Evolutionary conservation across 2,888 invertebrate species (phyloP), one percentile per base, ranked within the genome.

Genomic region (Ischnus inquisitorius): DNA sequence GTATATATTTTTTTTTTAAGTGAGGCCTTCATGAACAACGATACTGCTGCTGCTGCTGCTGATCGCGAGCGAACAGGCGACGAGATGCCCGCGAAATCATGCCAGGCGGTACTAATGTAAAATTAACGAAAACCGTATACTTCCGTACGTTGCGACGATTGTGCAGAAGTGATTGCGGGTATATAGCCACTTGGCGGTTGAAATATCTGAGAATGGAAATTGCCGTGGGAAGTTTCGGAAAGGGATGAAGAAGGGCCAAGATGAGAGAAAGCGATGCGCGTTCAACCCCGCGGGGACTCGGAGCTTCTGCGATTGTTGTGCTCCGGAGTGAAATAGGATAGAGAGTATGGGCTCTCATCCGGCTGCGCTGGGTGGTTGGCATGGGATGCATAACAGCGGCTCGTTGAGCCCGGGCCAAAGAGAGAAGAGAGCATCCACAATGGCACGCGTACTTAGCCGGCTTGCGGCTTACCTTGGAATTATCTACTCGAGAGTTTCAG

Each of bases 391-490:
- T 22, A 5, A 22, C 6, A 39, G 54, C 22, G 54, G 54, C 54
- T 34, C 19, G 71, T 68, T 68, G 51, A 48, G 57, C 34, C 54
- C 12, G 25, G 22, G 57, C 54, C 57, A 71, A 74, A 41, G 79
- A 65, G 69, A 48, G 64, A 75, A 82, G 78, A 43, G 69, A 39
- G 75, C 62, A 75, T 79, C 19, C 69, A 75, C 75, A 79, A 83
- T 65, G 39, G 83, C 34, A 62, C 54, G 79, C 51, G 79, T 83
- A 83, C 75, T 71, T 74, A 75, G 75, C 39, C 74, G 79, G 74
- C 79, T 79, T 82, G 78, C 68, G 83, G 79, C 75, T 83, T 83
- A 79, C 83, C 79, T 75, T 71, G 79, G 83, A 75, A 79, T 69
- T 83, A 83, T 83, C 79, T 75, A 79, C 79, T 75, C 62, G 68